Conservation (phyloP, 2,797 vertebrate genomes). For the Hemibagrus guttatus region DNA sequence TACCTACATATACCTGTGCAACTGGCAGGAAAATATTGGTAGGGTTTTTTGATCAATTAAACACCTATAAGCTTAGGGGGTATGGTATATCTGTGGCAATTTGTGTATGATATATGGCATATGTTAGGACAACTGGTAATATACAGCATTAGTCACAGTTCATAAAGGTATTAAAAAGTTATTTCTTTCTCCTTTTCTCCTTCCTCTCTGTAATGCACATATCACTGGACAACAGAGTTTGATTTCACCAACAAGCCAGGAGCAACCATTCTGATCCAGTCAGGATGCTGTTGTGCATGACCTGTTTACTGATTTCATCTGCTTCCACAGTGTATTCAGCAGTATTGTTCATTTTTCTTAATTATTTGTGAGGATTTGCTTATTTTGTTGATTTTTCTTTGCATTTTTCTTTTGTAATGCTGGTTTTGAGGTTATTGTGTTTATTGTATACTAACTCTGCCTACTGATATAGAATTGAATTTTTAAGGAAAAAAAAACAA, state of each 20-base stretch:
- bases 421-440: not conserved
- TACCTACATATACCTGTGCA: too few species aligned
- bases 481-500: not conserved
- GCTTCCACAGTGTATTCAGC: not conserved
- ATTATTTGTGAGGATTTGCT: not conserved
- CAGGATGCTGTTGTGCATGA: not conserved
- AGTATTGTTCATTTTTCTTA: not conserved
- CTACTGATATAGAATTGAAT: not conserved
- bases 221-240: not conserved
- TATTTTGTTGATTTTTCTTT: not conserved
- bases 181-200: not conserved
- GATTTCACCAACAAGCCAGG: not conserved
- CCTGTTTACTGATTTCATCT: not conserved
- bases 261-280: not conserved
- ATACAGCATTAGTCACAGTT: not conserved
- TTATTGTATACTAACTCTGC: not conserved
- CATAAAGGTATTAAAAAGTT: not conserved
- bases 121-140: not conserved
- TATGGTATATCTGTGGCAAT: too few species aligned
- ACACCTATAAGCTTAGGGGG: not conserved
- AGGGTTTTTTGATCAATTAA: not conserved
- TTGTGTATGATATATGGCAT: not conserved
- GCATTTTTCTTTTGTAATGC: too few species aligned
- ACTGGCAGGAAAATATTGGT: not conserved
- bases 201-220: not conserved